Percentiles rank a stretch among this genome's conserved stretches.
Conservation (phyloP, 37 sponge, comb jelly and placozoan species). For the Theonella swinhoei region DNA sequence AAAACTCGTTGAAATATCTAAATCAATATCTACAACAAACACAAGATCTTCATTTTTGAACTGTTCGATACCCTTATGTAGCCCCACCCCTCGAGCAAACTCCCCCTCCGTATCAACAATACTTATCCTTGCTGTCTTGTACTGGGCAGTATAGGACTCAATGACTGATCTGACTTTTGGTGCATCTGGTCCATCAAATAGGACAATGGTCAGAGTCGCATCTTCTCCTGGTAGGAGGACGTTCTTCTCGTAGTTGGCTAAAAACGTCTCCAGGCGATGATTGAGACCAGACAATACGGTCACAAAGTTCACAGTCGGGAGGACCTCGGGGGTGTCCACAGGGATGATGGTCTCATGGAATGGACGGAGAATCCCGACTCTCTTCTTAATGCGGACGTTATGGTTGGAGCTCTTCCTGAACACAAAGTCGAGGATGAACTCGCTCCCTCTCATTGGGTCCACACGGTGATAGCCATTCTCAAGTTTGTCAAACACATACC, state of each 20-base stretch:
- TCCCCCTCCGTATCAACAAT: constrained; percentile 39
- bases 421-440: constrained; percentile 74
- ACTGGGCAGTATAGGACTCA: constrained; percentile 9
- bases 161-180: constrained; percentile 22
- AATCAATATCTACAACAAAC: constrained; percentile 77
- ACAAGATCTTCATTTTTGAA: constrained; percentile 57
- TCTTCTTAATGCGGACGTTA: constrained; percentile 18
- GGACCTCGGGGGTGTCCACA: constrained; percentile 12
- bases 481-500: constrained; percentile 51
- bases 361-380: constrained; percentile 52
- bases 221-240: constrained; percentile 26
- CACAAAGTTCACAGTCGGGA: constrained; percentile 52
- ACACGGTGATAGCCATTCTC: constrained; percentile 76
- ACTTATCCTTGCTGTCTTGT: constrained; percentile 40
- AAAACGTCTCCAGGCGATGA: constrained; percentile 53
- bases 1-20: constrained; percentile 42
- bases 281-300: constrained; percentile 57
- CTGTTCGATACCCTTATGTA: constrained; percentile 36
- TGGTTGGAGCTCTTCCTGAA: constrained; percentile 24
- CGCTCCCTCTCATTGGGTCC: constrained; percentile 74
- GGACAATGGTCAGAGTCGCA: constrained; percentile 66
- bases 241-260: constrained; percentile 49
- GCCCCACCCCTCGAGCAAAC: constrained; percentile 72
- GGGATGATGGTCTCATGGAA: constrained; percentile 49
- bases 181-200: constrained; percentile 68